These are phyloP conservation scores for Clarias macrocephalus DNA, from an alignment of 2,113 vertebrate genomes.

Conservation along the genomic window DNA sequence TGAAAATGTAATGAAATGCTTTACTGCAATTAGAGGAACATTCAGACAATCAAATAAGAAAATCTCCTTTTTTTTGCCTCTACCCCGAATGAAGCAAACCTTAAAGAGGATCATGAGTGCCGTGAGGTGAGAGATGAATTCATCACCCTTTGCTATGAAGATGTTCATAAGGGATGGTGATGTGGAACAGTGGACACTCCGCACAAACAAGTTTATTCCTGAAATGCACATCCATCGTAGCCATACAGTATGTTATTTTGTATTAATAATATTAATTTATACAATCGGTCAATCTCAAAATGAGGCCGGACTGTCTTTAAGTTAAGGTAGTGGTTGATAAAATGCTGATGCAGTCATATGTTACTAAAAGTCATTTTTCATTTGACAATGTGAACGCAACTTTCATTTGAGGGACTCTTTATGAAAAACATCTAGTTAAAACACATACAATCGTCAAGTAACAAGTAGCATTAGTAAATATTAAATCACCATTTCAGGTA, in stretches of 20 bases:
- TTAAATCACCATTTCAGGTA: background rate
- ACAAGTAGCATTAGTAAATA: background rate
- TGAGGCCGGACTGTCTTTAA: background rate
- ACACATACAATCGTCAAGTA: background rate
- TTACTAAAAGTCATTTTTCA: background rate
- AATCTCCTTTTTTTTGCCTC: background rate
- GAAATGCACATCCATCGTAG: background rate
- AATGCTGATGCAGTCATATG: background rate
- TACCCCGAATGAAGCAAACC: constrained; percentile 21
- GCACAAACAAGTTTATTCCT: background rate
- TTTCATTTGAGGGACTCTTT: background rate
- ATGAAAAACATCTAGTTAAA: background rate
- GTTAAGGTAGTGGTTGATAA: background rate
- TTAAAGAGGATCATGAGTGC: constrained; percentile 27
- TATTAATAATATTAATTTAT: background rate
- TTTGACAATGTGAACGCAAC: background rate
- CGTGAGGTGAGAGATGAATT: constrained; percentile 60
- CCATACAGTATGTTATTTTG: background rate
- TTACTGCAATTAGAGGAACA: background rate
- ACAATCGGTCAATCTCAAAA: background rate
- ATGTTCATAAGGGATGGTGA: background rate
- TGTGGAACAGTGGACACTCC: background rate
- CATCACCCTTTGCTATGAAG: constrained; percentile 66
- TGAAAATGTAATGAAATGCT: background rate
- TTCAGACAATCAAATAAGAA: background rate